phyloP scores from a whole-genome alignment of 2,797 vertebrate genomes.

The Zonotrichia albicollis region DNA sequence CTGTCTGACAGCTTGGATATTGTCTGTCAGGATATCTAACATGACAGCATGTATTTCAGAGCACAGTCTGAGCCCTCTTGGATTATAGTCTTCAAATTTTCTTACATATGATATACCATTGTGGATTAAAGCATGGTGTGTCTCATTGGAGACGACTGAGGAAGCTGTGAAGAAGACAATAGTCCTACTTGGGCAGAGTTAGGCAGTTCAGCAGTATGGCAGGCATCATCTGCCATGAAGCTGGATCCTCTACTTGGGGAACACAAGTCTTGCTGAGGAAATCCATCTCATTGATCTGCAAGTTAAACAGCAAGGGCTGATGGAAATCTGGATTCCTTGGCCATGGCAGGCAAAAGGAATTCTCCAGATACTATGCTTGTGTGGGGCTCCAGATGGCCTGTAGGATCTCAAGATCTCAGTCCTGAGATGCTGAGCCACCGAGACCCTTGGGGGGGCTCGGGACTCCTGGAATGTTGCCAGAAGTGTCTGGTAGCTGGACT shows the following conservation, averaged over 20 bases:
- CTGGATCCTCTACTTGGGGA: not conserved
- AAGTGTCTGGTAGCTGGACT: too few relatives aligned
- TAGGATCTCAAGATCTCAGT: too few relatives aligned
- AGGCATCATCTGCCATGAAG: not conserved
- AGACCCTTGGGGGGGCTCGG: too few relatives aligned
- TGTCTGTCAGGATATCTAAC: not conserved
- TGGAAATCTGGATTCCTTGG: not conserved
- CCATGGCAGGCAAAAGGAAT: not conserved
- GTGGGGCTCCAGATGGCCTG: accelerated
- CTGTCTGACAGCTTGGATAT: not conserved
- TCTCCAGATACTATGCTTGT: accelerated
- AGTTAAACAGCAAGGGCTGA: not conserved
- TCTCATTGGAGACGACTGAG: not conserved
- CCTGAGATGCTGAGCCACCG: too few relatives aligned
- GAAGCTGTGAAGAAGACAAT: not conserved
- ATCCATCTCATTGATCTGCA: not conserved
- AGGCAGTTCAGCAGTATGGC: not conserved
- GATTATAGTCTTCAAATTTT: not conserved
- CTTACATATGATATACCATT: not conserved
- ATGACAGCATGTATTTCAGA: not conserved
- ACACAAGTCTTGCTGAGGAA: not conserved
- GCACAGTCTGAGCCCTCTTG: not conserved
- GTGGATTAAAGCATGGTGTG: not conserved
- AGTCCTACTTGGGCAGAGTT: not conserved
- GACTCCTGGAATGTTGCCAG: too few relatives aligned